Conservation (phyloP, 2,888 invertebrate species). For the Hybos culiciformis region DNA sequence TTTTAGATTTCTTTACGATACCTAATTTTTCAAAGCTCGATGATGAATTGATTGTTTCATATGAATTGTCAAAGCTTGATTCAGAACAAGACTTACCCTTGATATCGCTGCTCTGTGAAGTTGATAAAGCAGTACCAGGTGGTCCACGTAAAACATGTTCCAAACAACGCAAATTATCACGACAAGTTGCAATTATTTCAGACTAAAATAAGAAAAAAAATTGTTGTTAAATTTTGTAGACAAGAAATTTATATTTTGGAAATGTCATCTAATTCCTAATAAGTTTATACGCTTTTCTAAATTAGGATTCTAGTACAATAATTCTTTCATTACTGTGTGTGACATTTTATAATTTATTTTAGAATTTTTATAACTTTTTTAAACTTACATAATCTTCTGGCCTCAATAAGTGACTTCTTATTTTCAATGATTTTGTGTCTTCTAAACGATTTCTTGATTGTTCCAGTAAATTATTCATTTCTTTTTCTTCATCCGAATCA, state of each 20-base stretch:
- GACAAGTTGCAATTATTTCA: constrained; percentile 72
- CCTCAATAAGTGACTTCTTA: constrained; percentile 33
- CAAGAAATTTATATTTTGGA: no score
- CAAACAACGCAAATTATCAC: constrained; percentile 72
- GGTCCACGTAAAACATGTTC: constrained; percentile 49
- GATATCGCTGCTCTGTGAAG: constrained; percentile 43
- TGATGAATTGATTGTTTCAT: no score
- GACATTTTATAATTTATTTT: no score
- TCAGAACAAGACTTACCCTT: constrained; percentile 40
- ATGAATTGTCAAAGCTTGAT: no score
- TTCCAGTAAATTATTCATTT: constrained; percentile 30
- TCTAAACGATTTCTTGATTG: constrained; percentile 33
- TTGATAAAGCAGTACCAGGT: constrained; percentile 38
- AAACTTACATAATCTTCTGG: constrained; percentile 37
- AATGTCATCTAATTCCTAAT: no score
- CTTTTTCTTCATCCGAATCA: constrained; percentile 32
- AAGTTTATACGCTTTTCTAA: no score
- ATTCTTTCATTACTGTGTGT: no score
- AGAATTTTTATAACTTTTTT: background rate
- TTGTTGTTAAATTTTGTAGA: background rate
- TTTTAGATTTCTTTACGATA: no score
- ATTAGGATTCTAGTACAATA: no score
- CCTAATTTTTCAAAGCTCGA: no score
- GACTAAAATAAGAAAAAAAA: constrained; percentile 41
- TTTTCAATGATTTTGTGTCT: constrained; percentile 32